These are phyloP conservation scores for Peromyscus polionotus DNA, from an alignment of 2,113 vertebrate species.

Conservation along the genomic window DNA sequence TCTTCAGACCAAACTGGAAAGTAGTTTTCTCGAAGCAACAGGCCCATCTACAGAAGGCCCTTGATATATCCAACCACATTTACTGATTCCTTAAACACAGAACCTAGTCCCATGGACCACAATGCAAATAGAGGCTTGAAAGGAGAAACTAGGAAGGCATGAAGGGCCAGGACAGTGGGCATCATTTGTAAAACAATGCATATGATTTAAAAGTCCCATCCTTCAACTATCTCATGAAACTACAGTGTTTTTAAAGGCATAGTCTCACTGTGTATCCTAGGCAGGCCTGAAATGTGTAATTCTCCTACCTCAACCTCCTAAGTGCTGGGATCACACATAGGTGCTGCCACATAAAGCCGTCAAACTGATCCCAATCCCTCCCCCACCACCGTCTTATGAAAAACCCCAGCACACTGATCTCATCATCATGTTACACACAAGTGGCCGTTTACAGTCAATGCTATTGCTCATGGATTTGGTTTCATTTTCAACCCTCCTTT, in stretches of 20 bases:
- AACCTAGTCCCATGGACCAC: background rate
- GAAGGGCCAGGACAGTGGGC: background rate
- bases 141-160: background rate
- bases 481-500: background rate
- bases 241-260: background rate
- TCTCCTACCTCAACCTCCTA: background rate
- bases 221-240: background rate
- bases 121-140: background rate
- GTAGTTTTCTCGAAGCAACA: constrained; percentile 55
- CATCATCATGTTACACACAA: background rate
- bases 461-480: background rate
- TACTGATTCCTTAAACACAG: background rate
- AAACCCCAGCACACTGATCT: background rate
- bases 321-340: background rate
- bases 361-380: too few species aligned
- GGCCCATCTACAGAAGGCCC: background rate
- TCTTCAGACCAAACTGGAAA: constrained; percentile 35
- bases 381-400: background rate
- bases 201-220: background rate
- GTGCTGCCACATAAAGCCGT: background rate
- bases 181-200: background rate
- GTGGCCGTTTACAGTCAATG: background rate
- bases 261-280: background rate
- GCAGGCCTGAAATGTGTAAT: background rate
- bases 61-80: background rate